Evolutionary conservation across 2,888 invertebrate genomes (phyloP), one percentile per base, ranked within the genome.

Genomic region (Melikaiella ostensackeni): DNA sequence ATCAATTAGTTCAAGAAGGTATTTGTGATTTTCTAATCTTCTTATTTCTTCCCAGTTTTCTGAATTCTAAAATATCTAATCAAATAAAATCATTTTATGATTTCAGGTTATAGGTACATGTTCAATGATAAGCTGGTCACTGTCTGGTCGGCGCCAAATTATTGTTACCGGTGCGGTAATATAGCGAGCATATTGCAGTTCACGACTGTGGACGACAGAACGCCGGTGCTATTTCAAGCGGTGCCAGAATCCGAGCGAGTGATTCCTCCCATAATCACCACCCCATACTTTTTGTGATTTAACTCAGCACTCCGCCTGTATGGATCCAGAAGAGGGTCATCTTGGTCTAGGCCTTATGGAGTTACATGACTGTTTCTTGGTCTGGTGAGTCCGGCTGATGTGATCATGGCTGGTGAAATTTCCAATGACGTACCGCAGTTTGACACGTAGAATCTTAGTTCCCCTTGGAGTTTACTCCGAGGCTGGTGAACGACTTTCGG

Each of bases 71-170:
- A n/a, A 21, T 3, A 27, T 75, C 6, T 21, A 62, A 35, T 19
- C 2, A 75, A 46, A 33, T 21, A 74, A 74, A 57, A 74, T 9
- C 19, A 1, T 46, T 16, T 0, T 57, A 24, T 79, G 38, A 84
- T 92, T 93, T 30, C 92, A 97, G 98, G 98, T 81, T 98, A 96
- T 92, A 99, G 98, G 93, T 99, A 98, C 91, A 98, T 99, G 97
- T 99, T 99, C 92, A 96, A 98, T 89, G 96, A 98, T 87, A 96
- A 97, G 91, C 93, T 99, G 86, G 98, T 99, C 50, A 99, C 99
- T 0, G 98, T 99, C 2, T 99, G 99, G 98, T 98, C 99, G 21
- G 99, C 99, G 7, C 99, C 99, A 6, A 99, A 99, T 93, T 99
- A 99, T 92, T 99, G 99, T 92, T 99, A 99, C 92, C 95, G 99